These are phyloP conservation scores for Drosophila dives DNA, from an alignment of 2,888 invertebrate species.

Conservation along the genomic window DNA sequence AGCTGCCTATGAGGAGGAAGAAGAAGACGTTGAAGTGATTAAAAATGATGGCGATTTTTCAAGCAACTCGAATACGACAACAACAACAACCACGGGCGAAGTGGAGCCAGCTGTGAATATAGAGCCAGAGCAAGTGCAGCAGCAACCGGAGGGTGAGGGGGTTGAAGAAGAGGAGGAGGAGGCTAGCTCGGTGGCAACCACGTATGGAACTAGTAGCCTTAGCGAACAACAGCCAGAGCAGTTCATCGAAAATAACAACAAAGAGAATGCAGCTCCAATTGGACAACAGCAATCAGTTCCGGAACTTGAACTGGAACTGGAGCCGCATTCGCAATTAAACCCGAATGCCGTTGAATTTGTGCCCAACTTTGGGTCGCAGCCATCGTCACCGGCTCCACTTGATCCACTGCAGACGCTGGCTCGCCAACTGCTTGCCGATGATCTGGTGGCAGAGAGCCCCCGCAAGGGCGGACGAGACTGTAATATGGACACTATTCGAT, in stretches of 20 bases:
- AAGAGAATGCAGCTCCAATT: conserved; percentile 61
- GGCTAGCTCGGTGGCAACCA: conserved; percentile 81
- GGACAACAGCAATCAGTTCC: conserved; percentile 38
- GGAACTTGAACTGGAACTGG: conserved; percentile 66
- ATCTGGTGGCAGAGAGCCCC: conserved; percentile 89
- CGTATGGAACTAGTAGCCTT: conserved; percentile 81
- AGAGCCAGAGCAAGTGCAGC: conserved; percentile 15
- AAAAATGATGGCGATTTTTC: conserved; percentile 81
- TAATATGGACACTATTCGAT: conserved; percentile 82
- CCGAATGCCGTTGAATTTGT: conserved; percentile 95
- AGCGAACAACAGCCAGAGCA: conserved; percentile 67
- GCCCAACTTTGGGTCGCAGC: conserved; percentile 84
- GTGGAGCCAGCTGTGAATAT: conserved; percentile 31
- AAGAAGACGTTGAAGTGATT: conserved; percentile 74
- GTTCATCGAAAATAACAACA: conserved; percentile 66
- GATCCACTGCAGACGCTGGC: conserved; percentile 42
- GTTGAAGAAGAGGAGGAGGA: conserved; percentile 76
- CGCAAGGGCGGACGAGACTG: conserved; percentile 86
- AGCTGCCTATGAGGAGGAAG: conserved; percentile 32
- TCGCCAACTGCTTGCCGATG: conserved; percentile 75
- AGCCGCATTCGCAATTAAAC: conserved; percentile 92
- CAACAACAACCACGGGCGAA: conserved; percentile 56
- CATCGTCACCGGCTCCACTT: conserved; percentile 85
- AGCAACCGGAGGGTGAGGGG: conserved; percentile 25
- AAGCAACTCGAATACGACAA: conserved; percentile 77